A percentile compares a stretch with the other conserved stretches of the same genome.
phyloP scores from a whole-genome alignment of 2,888 invertebrate species.

The Drosophila anomalata region DNA sequence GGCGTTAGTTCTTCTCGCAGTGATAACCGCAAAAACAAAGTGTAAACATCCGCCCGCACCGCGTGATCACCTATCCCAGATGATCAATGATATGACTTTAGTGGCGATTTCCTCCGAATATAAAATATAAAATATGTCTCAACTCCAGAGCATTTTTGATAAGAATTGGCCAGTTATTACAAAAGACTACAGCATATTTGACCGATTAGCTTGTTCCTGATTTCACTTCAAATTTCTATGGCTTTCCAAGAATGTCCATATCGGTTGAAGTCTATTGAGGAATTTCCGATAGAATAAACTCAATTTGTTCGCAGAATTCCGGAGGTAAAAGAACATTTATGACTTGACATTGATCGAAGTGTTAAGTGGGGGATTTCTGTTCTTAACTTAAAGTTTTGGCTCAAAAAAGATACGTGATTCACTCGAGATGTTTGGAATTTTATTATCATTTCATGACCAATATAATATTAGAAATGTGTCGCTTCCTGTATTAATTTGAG shows the following conservation, averaged over 20 bases:
- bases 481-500: constrained; percentile 8
- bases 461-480: background rate
- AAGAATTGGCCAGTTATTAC: constrained; percentile 16
- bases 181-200: constrained; percentile 18
- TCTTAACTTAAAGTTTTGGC: background rate
- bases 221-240: constrained; percentile 62
- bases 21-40: constrained; percentile 32
- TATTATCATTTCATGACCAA: constrained; percentile 1
- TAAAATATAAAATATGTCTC: constrained; percentile 1
- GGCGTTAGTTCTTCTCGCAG: constrained; percentile 24
- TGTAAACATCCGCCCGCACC: constrained; percentile 43
- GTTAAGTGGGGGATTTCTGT: constrained; percentile 3
- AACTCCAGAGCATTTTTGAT: background rate
- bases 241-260: constrained; percentile 53
- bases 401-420: background rate
- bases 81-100: background rate
- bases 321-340: constrained; percentile 16
- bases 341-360: constrained; percentile 13
- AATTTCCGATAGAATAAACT: constrained; percentile 44
- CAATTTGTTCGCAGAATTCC: constrained; percentile 7
- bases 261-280: constrained; percentile 24
- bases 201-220: constrained; percentile 51
- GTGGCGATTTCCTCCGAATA: constrained; percentile 11
- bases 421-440: background rate
- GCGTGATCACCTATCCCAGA: constrained; percentile 36